phyloP scores from a whole-genome alignment of 2,113 vertebrate species.

The Lipophrys pholis region DNA sequence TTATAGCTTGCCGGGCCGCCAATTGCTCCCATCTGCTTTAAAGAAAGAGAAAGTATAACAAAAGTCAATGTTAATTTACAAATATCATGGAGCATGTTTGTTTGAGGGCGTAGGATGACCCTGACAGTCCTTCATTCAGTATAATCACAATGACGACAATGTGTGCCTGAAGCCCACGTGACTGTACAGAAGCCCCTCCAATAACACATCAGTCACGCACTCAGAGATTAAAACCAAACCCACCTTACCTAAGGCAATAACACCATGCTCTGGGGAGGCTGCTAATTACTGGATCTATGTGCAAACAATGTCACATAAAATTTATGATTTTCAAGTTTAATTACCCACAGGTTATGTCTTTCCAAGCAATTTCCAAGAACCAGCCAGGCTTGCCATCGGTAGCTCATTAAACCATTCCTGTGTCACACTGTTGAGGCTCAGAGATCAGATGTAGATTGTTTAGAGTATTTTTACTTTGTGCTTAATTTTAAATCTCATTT shows the following conservation, averaged over 20 bases:
- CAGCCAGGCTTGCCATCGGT: constrained; percentile 36
- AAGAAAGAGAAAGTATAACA: too few relatives aligned
- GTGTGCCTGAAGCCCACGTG: constrained; percentile 50
- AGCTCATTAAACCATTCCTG: constrained; percentile 32
- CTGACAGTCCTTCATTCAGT: constrained; percentile 39
- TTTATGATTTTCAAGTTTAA: constrained; percentile 69
- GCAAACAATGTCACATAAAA: constrained; percentile 67
- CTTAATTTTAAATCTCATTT: constrained; percentile 15
- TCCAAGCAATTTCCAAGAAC: constrained; percentile 54
- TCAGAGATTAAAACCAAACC: constrained; percentile 65
- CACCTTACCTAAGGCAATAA: constrained; percentile 59
- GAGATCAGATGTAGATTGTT: not conserved
- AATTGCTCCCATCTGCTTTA: too few relatives aligned
- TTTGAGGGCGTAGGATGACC: constrained; percentile 24
- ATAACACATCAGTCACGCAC: constrained; percentile 67
- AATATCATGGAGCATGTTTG: too few relatives aligned
- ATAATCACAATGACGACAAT: constrained; percentile 63
- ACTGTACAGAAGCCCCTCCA: constrained; percentile 43
- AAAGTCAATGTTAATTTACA: too few relatives aligned
- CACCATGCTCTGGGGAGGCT: constrained; percentile 35
- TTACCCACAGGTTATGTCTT: constrained; percentile 65
- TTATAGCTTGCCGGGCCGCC: too few relatives aligned
- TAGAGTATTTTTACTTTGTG: not conserved
- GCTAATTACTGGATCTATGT: constrained; percentile 71
- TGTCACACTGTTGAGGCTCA: constrained; percentile 4